These are phyloP conservation scores for Hydropsyche tenuis DNA, from an alignment of 1,140 invertebrate genomes.

Conservation along the genomic window DNA sequence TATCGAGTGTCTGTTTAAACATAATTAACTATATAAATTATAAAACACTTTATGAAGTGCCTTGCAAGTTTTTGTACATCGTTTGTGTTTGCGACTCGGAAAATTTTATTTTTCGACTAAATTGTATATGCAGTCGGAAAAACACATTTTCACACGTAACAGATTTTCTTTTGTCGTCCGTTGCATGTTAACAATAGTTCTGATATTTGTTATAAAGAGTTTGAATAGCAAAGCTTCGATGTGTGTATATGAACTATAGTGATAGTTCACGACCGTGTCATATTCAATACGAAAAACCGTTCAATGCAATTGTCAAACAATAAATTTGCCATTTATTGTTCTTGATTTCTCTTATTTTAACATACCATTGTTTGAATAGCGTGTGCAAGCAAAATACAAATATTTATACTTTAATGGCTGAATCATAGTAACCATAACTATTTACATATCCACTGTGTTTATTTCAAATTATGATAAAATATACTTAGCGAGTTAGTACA, in stretches of 20 bases:
- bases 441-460: no score
- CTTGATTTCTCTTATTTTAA: conserved; percentile 23
- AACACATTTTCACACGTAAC: conserved; percentile 45
- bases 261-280: conserved; percentile 44
- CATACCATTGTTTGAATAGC: not conserved
- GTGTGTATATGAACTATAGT: conserved; percentile 12
- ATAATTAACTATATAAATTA: conserved; percentile 7
- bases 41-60: not conserved
- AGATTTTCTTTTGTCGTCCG: conserved; percentile 35
- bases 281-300: conserved; percentile 33
- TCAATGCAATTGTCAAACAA: conserved; percentile 21
- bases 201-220: conserved; percentile 42
- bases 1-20: no score
- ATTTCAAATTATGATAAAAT: no score
- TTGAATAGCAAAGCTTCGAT: conserved; percentile 18
- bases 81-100: not conserved
- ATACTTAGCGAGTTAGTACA: no score
- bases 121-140: conserved; percentile 37
- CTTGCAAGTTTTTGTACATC: not conserved
- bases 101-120: not conserved
- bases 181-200: conserved; percentile 44
- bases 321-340: not conserved
- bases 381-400: not conserved
- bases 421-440: no score
- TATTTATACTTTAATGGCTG: no score